Base-by-base conservation (phyloP, 2,113 vertebrate species). In the Protobothrops mucrosquamatus region DNA sequence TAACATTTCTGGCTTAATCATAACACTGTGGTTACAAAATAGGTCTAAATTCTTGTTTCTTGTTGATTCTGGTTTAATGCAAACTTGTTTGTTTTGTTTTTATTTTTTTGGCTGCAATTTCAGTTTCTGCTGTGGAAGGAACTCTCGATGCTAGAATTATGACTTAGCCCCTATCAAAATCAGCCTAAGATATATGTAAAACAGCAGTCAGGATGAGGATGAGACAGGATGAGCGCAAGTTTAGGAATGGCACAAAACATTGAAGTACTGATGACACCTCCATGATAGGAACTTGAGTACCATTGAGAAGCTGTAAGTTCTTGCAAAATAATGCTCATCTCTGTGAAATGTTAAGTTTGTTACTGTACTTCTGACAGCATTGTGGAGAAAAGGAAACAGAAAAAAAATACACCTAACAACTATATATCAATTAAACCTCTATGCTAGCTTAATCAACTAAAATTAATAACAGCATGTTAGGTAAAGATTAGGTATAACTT, bases 101-200 rank as follows among this genome's bases (percentile, higher is more conserved):
- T n/a, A 85, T 89, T 20, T 87, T 87, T 92, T 1, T n/a, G 91
- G 52, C 93, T 96, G 89, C 89, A 90, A 93, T 94, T 93, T 59
- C 15, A 92, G 87, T 0, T 0, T 3, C 81, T 93, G 52, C 91
- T 92, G 92, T 90, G 81, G 88, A 93, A 43, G 90, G 55, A 93
- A 92, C 88, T 69, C 56, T 46, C 15, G 51, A 89, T 81, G 39
- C 57, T 85, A 8, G 2, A 90, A 93, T 81, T 59, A 2, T 43
- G 55, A 87, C 94, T 93, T 90, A 24, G 92, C 26, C 85, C 5
- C 39, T 89, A n/a, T 7, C 87, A 85, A 87, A 94, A 55, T 93
- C 46, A 89, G 81, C 46, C 52, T 61, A 48, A 54, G 48, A 43
- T 57, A 18, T 51, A 26, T 92, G 85, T 89, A 89, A 94, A 93